These are phyloP conservation scores for Plectrocnemia conspersa DNA, from an alignment of 1,140 invertebrate species.

Conservation along the genomic window DNA sequence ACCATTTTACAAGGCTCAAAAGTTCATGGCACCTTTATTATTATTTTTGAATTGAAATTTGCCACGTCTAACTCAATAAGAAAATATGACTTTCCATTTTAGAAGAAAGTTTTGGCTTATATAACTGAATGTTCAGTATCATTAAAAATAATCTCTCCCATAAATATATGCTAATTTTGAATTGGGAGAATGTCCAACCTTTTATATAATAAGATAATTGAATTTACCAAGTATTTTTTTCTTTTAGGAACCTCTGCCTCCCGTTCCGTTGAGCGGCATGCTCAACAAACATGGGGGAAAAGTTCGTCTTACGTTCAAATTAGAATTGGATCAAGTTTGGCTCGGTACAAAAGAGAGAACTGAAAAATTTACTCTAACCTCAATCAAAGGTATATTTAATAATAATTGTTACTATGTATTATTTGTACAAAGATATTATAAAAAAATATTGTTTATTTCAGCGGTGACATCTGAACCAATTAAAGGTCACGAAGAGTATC, in stretches of 20 bases:
- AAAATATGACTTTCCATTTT: too few relatives aligned
- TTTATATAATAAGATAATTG: too few relatives aligned
- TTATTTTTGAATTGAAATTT: too few relatives aligned
- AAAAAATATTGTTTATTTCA: slow-evolving; percentile 36
- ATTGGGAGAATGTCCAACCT: too few relatives aligned
- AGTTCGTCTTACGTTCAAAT: slow-evolving; percentile 88
- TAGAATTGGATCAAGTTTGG: slow-evolving; percentile 90
- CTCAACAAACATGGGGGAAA: slow-evolving; percentile 89
- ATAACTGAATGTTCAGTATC: too few relatives aligned
- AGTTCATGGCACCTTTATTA: too few relatives aligned
- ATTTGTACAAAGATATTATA: not conserved
- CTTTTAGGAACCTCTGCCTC: slow-evolving; percentile 74
- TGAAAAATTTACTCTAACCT: slow-evolving; percentile 87
- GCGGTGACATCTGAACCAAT: slow-evolving; percentile 70
- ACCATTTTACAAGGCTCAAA: too few relatives aligned
- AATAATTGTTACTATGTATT: not conserved
- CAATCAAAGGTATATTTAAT: slow-evolving; percentile 77
- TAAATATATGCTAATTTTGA: too few relatives aligned
- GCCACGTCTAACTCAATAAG: too few relatives aligned
- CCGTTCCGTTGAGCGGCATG: slow-evolving; percentile 83
- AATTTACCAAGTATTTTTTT: too few relatives aligned
- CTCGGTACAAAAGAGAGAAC: slow-evolving; percentile 91
- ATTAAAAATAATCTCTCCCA: too few relatives aligned
- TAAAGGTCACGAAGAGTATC: slow-evolving; percentile 87
- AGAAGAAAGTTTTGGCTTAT: too few relatives aligned